Conservation (phyloP, 2,888 invertebrate genomes). For the Cataglyphis cursor region DNA sequence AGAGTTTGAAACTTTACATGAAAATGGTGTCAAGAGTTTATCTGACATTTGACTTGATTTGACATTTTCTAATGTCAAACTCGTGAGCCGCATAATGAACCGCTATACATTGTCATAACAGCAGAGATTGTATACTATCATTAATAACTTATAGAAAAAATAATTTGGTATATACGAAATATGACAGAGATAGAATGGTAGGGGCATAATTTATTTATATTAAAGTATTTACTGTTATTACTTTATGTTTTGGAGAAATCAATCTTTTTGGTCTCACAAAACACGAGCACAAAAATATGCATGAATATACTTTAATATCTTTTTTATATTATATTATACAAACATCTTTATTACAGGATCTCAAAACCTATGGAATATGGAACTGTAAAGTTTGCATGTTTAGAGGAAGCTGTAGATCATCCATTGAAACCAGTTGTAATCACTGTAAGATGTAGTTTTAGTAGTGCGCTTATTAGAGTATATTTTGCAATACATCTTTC, state of each 20-base stretch:
- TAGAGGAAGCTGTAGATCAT: slow-evolving; percentile 88
- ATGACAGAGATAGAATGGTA: slow-evolving; percentile 82
- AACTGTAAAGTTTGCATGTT: slow-evolving; percentile 65
- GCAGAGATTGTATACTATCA: not conserved
- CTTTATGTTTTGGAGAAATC: not conserved
- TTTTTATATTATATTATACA: slow-evolving; percentile 15
- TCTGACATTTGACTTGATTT: slow-evolving; percentile 25
- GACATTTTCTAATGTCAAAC: slow-evolving; percentile 27
- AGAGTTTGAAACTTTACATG: not conserved
- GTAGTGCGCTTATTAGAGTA: not conserved
- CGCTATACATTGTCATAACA: slow-evolving; percentile 20
- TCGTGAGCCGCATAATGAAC: slow-evolving; percentile 4
- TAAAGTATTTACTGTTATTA: slow-evolving; percentile 18
- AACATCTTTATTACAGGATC: slow-evolving; percentile 75
- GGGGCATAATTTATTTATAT: not conserved
- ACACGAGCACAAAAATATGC: not conserved
- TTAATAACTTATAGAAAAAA: slow-evolving; percentile 29
- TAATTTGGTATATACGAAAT: slow-evolving; percentile 46
- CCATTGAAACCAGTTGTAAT: slow-evolving; percentile 88
- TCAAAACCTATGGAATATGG: slow-evolving; percentile 79
- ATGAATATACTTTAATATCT: not conserved
- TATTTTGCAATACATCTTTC: not conserved
- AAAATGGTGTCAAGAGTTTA: slow-evolving; percentile 1
- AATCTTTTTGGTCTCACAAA: not conserved
- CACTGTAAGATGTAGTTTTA: slow-evolving; percentile 81